Percentiles rank a stretch among this genome's conserved stretches.
These are phyloP conservation scores for Galeruca laticollis DNA, from an alignment of 2,888 invertebrate genomes.

Conservation along the genomic window DNA sequence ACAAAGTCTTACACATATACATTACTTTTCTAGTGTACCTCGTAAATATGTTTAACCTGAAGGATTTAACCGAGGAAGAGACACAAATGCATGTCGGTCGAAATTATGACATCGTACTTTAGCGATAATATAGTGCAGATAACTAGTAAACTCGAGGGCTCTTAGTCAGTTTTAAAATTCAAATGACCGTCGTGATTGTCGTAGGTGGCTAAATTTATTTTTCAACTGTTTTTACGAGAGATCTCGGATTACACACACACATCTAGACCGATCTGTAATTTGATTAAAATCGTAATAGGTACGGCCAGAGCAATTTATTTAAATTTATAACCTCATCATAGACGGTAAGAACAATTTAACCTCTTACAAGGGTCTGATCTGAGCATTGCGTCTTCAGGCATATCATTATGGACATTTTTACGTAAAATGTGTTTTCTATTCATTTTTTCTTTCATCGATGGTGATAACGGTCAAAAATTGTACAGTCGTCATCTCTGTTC, in stretches of 20 bases:
- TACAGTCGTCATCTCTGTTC: too few relatives aligned
- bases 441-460: too few relatives aligned
- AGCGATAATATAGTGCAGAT: conserved; percentile 19
- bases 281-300: conserved; percentile 50
- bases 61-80: conserved; percentile 14
- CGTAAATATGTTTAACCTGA: conserved; percentile 1
- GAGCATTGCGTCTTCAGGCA: background rate
- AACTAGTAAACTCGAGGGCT: conserved; percentile 19
- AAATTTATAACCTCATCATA: conserved; percentile 42
- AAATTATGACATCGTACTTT: conserved; percentile 15
- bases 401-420: too few relatives aligned
- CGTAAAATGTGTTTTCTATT: too few relatives aligned
- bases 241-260: conserved; percentile 52
- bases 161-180: conserved; percentile 43
- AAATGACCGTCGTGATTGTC: conserved; percentile 49
- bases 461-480: too few relatives aligned
- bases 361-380: conserved; percentile 9
- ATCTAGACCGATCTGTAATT: conserved; percentile 50
- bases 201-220: conserved; percentile 55
- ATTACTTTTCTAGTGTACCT: background rate
- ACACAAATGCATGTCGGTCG: conserved; percentile 17
- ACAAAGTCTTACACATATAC: too few relatives aligned
- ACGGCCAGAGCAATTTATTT: conserved; percentile 46
- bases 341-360: conserved; percentile 12
- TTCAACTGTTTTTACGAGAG: conserved; percentile 55